Evolutionary conservation across 2,888 invertebrate genomes (phyloP).

Genomic region (Bombyx huttoni): DNA sequence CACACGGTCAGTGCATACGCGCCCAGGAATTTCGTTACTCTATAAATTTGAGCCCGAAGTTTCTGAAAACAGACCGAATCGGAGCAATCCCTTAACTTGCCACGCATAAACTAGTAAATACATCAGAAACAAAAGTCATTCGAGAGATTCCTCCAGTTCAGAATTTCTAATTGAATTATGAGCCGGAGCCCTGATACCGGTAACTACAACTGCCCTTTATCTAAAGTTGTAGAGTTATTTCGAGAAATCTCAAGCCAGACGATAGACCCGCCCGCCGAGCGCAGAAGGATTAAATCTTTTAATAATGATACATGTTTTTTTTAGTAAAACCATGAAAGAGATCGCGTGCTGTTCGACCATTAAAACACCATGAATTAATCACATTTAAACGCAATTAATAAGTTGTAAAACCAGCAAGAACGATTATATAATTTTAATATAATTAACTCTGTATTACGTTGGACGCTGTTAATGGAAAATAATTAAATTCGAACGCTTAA

Average conservation of each 20-base stretch:
- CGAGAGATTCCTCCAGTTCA: constrained; percentile 38
- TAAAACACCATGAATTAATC: constrained; percentile 8
- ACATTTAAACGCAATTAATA: constrained; percentile 4
- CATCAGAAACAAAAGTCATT: constrained; percentile 44
- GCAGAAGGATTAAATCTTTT: constrained; percentile 5
- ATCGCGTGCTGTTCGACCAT: constrained; percentile 12
- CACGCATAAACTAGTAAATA: constrained; percentile 34
- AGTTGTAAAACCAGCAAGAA: background rate
- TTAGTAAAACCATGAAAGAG: constrained; percentile 11
- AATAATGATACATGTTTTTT: constrained; percentile 9
- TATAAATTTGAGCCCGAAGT: constrained; percentile 12
- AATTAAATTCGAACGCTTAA: background rate
- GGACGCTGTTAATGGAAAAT: background rate
- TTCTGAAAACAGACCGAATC: constrained; percentile 20
- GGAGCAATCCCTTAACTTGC: constrained; percentile 10
- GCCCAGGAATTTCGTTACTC: constrained; percentile 22
- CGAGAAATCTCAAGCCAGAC: constrained; percentile 44
- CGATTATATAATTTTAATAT: background rate
- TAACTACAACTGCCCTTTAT: constrained; percentile 44
- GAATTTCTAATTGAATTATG: constrained; percentile 58
- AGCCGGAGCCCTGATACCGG: constrained; percentile 32
- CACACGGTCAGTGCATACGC: constrained; percentile 25
- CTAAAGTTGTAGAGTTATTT: constrained; percentile 47
- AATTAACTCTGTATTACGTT: background rate
- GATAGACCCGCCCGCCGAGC: constrained; percentile 25